Evolutionary conservation across 1,140 invertebrate species (phyloP).

Genomic region (Nomia melanderi): DNA sequence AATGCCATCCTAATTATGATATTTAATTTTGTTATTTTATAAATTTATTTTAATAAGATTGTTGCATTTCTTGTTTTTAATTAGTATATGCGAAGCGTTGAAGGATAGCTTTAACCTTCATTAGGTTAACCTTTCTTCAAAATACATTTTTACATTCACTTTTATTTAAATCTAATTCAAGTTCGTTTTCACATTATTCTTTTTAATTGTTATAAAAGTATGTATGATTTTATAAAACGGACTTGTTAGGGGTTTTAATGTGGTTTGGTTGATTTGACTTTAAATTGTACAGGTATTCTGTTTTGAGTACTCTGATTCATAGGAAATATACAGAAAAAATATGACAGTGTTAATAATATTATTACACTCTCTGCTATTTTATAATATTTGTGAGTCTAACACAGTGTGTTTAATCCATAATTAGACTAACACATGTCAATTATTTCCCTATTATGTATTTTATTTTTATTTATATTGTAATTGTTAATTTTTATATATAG

Average conservation of each 20-base stretch:
- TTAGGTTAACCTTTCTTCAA: slow-evolving; percentile 38
- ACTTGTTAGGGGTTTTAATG: neutral
- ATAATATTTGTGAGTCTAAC: neutral
- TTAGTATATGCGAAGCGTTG: neutral
- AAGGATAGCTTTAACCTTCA: slow-evolving; percentile 21
- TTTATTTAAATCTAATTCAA: neutral
- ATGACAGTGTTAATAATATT: neutral
- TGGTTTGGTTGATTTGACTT: neutral
- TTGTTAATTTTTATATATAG: too few relatives aligned
- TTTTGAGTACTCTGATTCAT: slow-evolving; percentile 1
- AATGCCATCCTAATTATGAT: neutral
- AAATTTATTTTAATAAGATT: too few relatives aligned
- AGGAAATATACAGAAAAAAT: neutral
- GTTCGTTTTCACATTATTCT: neutral
- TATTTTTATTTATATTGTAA: neutral
- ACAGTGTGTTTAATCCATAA: neutral
- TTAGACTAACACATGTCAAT: neutral
- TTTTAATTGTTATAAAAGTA: neutral
- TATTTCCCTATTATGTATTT: neutral
- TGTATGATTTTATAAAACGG: neutral
- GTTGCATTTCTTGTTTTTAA: neutral
- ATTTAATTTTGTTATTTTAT: neutral
- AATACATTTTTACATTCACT: neutral
- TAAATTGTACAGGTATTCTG: neutral
- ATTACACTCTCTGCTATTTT: neutral